These are phyloP conservation scores for Oxyruncus cristatus DNA, from an alignment of 2,113 vertebrate species.

Conservation along the genomic window DNA sequence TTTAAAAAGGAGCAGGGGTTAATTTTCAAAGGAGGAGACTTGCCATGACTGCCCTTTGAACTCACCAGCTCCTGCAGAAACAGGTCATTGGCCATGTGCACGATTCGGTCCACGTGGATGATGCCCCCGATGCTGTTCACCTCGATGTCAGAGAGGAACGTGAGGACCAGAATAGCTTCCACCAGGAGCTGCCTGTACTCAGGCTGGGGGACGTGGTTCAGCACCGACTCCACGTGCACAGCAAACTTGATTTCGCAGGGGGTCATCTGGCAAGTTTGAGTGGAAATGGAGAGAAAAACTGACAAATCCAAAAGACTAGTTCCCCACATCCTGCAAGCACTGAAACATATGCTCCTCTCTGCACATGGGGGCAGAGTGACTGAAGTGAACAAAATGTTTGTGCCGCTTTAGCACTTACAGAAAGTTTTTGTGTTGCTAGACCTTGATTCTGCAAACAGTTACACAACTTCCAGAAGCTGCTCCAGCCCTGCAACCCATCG, in stretches of 20 bases:
- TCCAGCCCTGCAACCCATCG: neutral
- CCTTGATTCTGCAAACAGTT: neutral
- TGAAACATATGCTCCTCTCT: neutral
- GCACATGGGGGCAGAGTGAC: neutral
- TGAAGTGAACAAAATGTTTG: neutral
- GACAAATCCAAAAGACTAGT: neutral
- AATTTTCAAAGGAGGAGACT: neutral
- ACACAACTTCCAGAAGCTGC: neutral
- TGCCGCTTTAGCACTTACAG: neutral
- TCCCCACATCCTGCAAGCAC: neutral
- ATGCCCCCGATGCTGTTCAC: constrained; percentile 89
- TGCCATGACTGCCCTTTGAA: neutral
- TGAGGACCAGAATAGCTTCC: constrained; percentile 91
- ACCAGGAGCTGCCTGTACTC: constrained; percentile 97
- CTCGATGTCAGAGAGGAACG: constrained; percentile 87
- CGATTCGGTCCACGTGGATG: constrained; percentile 84
- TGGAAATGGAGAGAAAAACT: neutral
- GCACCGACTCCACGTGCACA: constrained; percentile 93
- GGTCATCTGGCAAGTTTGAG: constrained; percentile 84
- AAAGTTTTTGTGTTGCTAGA: neutral
- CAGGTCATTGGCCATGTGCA: constrained; percentile 91
- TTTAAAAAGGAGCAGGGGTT: neutral
- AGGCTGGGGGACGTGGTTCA: constrained; percentile 94
- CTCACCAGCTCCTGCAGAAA: constrained; percentile 93
- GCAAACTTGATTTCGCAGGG: constrained; percentile 96